These are phyloP conservation scores for Andrena cerasifolii DNA, from an alignment of 1,140 invertebrate genomes.

Conservation along the genomic window DNA sequence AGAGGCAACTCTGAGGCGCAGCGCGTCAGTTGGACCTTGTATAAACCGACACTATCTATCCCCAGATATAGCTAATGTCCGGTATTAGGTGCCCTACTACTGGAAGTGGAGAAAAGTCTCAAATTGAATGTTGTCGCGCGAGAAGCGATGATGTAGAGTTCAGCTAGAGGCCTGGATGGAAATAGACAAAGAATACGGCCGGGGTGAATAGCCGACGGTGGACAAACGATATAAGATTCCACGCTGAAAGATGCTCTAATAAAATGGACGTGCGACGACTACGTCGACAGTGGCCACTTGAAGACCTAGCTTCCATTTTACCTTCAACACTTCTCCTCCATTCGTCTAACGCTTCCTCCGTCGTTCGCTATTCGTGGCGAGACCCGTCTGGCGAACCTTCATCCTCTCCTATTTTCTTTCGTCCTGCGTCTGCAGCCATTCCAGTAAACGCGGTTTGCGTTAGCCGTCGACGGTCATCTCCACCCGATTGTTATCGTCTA, in stretches of 20 bases:
- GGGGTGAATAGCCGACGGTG: conserved; percentile 71
- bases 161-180: conserved; percentile 8
- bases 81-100: too few relatives aligned
- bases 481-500: conserved; percentile 30
- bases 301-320: conserved; percentile 67
- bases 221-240: conserved; percentile 77
- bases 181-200: conserved; percentile 37
- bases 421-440: conserved; percentile 47
- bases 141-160: conserved; percentile 28
- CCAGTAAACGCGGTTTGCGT: conserved; percentile 67
- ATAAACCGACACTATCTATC: too few relatives aligned
- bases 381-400: conserved; percentile 39
- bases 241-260: conserved; percentile 75
- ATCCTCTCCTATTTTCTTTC: conserved; percentile 37
- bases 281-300: conserved; percentile 67
- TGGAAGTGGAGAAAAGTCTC: conserved; percentile 18
- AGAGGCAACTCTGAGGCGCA: too few relatives aligned
- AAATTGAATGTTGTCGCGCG: conserved; percentile 34
- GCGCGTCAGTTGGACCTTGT: too few relatives aligned
- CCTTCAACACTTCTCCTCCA: conserved; percentile 66
- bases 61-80: too few relatives aligned
- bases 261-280: conserved; percentile 69
- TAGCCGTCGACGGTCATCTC: conserved; percentile 5
- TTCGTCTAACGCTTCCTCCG: conserved; percentile 56
- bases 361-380: conserved; percentile 26